Conservation (phyloP, 1,140 invertebrate species). For the Neodiprion virginianus region DNA sequence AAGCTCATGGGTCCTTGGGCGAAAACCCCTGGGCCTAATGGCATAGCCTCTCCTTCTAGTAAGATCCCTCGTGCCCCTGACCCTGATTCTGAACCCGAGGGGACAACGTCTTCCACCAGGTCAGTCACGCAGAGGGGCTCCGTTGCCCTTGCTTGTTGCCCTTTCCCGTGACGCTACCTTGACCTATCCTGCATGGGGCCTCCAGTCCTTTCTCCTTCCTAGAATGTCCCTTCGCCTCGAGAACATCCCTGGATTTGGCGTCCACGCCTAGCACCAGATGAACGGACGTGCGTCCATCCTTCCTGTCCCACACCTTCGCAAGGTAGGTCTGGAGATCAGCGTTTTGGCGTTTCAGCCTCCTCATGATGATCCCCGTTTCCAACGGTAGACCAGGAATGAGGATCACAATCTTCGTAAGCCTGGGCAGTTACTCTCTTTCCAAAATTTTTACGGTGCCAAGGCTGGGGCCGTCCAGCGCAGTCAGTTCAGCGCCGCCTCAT, state of each 20-base stretch:
- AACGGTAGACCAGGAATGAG: background rate
- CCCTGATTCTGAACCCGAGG: too few relatives aligned
- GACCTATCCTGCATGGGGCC: background rate
- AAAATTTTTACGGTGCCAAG: background rate
- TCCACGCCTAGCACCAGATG: slow-evolving; percentile 11
- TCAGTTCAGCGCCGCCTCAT: background rate
- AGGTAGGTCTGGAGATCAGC: background rate
- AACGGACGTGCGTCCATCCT: background rate
- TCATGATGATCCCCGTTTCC: background rate
- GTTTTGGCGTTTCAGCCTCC: background rate
- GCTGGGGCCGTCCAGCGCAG: background rate
- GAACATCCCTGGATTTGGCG: background rate
- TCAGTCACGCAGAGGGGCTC: too few relatives aligned
- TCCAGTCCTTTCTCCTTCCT: background rate
- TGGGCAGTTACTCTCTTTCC: slow-evolving; percentile 4
- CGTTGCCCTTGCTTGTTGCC: too few relatives aligned
- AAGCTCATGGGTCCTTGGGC: too few relatives aligned
- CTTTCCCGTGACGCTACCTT: too few relatives aligned
- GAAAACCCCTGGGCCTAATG: too few relatives aligned
- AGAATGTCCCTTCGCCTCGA: background rate
- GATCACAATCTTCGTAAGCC: slow-evolving; percentile 9
- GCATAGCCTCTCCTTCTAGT: too few relatives aligned
- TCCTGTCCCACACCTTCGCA: slow-evolving; percentile 19
- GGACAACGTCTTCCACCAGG: too few relatives aligned
- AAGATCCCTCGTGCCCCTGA: too few relatives aligned